These are phyloP conservation scores for Nannospalax galili DNA, from an alignment of 2,113 vertebrate species.

Conservation along the genomic window DNA sequence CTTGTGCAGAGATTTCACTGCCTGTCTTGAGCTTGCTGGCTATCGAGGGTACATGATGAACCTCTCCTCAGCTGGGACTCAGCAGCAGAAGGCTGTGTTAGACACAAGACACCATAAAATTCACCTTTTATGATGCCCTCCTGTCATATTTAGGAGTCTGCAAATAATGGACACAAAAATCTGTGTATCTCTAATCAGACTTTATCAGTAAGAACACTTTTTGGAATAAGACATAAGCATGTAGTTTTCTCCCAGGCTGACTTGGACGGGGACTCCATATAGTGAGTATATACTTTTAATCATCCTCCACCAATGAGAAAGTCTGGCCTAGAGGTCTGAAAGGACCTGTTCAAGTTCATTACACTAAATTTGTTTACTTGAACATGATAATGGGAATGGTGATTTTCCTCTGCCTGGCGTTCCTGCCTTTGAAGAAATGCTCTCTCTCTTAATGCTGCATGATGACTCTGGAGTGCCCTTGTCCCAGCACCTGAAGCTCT, in stretches of 20 bases:
- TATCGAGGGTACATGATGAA: too few relatives aligned
- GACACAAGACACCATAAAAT: not conserved
- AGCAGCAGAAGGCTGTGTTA: not conserved
- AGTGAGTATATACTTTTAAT: not conserved
- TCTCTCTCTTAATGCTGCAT: not conserved
- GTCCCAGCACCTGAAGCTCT: not conserved
- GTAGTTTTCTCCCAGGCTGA: not conserved
- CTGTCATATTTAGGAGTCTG: not conserved
- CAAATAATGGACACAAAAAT: not conserved
- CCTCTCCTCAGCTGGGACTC: not conserved
- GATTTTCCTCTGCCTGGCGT: not conserved
- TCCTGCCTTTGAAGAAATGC: not conserved
- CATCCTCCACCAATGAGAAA: not conserved
- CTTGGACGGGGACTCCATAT: not conserved
- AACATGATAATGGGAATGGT: not conserved
- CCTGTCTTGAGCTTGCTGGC: not conserved
- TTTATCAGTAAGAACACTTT: not conserved
- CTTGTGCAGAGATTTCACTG: not conserved
- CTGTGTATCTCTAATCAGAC: not conserved
- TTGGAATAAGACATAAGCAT: not conserved
- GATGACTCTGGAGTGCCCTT: not conserved
- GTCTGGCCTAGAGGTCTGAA: constrained; percentile 1
- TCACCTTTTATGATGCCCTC: not conserved
- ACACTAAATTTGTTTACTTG: not conserved
- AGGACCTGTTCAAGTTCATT: not conserved